Conservation (phyloP, 2,888 invertebrate genomes). For the Synergus japonicus region DNA sequence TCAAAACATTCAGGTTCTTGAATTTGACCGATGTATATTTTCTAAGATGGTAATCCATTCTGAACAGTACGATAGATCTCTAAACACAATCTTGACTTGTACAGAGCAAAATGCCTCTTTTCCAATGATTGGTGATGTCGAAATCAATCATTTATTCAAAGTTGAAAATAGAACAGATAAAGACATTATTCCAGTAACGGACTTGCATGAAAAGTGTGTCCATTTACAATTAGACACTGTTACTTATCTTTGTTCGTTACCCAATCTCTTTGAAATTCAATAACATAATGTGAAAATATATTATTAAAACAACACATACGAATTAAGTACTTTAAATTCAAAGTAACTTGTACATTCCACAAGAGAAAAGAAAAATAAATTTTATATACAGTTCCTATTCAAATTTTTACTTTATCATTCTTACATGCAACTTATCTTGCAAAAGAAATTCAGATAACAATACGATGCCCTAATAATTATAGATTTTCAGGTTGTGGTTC, state of each 20-base stretch:
- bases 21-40: background rate
- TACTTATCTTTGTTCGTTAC: slow-evolving; percentile 20
- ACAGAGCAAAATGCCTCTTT: background rate
- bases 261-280: slow-evolving; percentile 36
- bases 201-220: background rate
- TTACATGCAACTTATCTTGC: too few relatives aligned
- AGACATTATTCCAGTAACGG: slow-evolving; percentile 1
- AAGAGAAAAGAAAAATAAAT: too few relatives aligned
- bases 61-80: background rate
- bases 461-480: too few relatives aligned
- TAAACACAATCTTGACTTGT: background rate
- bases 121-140: background rate
- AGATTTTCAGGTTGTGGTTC: too few relatives aligned
- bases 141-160: background rate
- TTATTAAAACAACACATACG: background rate
- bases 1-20: background rate
- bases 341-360: background rate
- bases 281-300: background rate
- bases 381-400: too few relatives aligned
- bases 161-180: background rate
- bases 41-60: background rate
- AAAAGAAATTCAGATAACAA: too few relatives aligned
- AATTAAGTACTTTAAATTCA: background rate
- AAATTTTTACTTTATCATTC: too few relatives aligned
- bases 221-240: slow-evolving; percentile 5